phyloP scores from a whole-genome alignment of 2,888 invertebrate genomes.

The Drosophila antonietae region DNA sequence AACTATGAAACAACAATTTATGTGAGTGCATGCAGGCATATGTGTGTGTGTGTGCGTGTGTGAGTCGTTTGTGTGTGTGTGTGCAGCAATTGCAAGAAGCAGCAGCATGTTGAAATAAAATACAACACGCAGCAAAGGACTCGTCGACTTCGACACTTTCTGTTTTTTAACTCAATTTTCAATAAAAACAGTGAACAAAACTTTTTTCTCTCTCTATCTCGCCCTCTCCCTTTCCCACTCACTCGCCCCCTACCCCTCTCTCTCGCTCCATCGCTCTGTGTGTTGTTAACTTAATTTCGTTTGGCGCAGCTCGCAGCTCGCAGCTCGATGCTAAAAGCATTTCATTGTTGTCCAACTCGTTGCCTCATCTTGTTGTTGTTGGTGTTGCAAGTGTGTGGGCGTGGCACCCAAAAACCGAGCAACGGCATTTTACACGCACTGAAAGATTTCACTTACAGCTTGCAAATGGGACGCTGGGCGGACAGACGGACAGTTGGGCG shows the following conservation, averaged over 20 bases:
- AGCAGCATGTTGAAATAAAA: constrained; percentile 45
- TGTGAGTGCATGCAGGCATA: constrained; percentile 10
- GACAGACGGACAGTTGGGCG: not conserved
- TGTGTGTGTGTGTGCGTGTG: not conserved
- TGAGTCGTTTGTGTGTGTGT: constrained; percentile 15
- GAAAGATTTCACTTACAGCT: constrained; percentile 69
- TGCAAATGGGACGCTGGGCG: not conserved
- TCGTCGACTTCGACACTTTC: constrained; percentile 71
- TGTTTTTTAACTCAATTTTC: constrained; percentile 79
- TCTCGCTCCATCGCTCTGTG: constrained; percentile 13
- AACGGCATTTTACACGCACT: constrained; percentile 76
- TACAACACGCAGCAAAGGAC: constrained; percentile 55
- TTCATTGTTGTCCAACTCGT: constrained; percentile 77
- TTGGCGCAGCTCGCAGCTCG: constrained; percentile 52
- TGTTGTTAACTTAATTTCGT: constrained; percentile 77
- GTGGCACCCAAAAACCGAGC: constrained; percentile 67
- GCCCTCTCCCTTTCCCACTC: not conserved
- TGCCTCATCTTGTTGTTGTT: constrained; percentile 19
- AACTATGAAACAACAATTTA: constrained; percentile 14
- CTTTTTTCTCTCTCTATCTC: constrained; percentile 34
- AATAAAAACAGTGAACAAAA: constrained; percentile 76
- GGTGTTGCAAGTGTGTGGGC: constrained; percentile 52
- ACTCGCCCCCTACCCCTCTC: too few species aligned
- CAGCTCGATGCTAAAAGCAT: constrained; percentile 73
- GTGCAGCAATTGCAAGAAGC: constrained; percentile 32